Conservation (phyloP, 2,797 vertebrate species). For the Dryobates pubescens region DNA sequence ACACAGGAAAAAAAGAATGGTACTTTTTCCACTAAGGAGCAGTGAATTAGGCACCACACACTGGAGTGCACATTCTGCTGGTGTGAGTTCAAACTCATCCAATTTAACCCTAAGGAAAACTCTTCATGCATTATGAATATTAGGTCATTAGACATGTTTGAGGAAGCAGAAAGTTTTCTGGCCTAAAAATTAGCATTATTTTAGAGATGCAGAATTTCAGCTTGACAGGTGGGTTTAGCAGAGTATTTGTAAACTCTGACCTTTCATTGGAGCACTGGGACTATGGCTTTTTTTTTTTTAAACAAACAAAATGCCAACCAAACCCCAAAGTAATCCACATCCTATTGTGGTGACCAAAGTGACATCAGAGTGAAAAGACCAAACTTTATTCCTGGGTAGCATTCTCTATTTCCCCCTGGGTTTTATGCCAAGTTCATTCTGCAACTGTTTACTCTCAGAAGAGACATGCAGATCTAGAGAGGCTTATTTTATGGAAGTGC, state of each 20-base stretch:
- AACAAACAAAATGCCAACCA: too few relatives aligned
- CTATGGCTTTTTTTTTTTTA: neutral
- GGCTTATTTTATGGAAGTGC: neutral
- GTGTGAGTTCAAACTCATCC: neutral
- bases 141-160: constrained; percentile 52
- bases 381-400: neutral
- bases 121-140: constrained; percentile 22
- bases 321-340: neutral
- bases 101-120: neutral
- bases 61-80: neutral
- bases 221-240: constrained; percentile 35
- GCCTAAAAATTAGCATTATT: constrained; percentile 58
- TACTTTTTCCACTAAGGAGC: neutral
- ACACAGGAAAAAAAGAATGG: neutral
- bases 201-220: constrained; percentile 44
- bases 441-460: neutral
- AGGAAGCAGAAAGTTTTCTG: constrained; percentile 49
- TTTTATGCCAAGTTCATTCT: neutral
- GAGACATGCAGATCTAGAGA: neutral
- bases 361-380: neutral
- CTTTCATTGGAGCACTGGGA: neutral
- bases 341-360: neutral
- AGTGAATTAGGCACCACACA: neutral
- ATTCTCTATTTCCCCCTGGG: neutral
- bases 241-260: neutral